Conservation (phyloP, 2,888 invertebrate species). For the Conops quadrifasciatus region DNA sequence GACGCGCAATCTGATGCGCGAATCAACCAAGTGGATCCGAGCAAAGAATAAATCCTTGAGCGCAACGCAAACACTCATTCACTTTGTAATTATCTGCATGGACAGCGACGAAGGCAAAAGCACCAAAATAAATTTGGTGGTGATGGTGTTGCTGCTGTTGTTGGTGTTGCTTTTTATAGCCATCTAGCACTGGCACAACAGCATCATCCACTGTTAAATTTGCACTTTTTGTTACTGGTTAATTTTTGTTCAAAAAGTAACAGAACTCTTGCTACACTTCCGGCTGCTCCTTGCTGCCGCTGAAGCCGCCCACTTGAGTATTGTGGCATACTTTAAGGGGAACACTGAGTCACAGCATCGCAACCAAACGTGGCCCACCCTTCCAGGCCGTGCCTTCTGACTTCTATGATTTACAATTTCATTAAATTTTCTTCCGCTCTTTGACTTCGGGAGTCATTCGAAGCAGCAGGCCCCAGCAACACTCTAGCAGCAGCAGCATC, state of each 20-base stretch:
- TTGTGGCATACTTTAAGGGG: slow-evolving; percentile 32
- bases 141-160: slow-evolving; percentile 32
- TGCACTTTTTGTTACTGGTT: slow-evolving; percentile 12
- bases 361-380: too few species aligned
- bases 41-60: slow-evolving; percentile 25
- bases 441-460: slow-evolving; percentile 28
- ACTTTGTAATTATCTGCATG: slow-evolving; percentile 35
- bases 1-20: slow-evolving; percentile 15
- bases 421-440: slow-evolving; percentile 33
- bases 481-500: slow-evolving; percentile 4
- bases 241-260: slow-evolving; percentile 32
- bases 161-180: slow-evolving; percentile 1
- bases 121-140: slow-evolving; percentile 51
- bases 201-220: background rate
- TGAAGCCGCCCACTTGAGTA: slow-evolving; percentile 5
- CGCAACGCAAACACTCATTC: background rate
- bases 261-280: background rate
- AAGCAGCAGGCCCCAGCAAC: background rate
- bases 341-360: too few species aligned
- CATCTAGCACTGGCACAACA: slow-evolving; percentile 2
- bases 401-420: slow-evolving; percentile 35
- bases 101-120: slow-evolving; percentile 50
- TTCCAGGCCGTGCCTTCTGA: background rate
- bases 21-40: slow-evolving; percentile 12
- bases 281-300: background rate